Evolutionary conservation across 2,888 invertebrate species (phyloP), one percentile per base, ranked within the genome.

Genomic region (Polymixis lichenea): DNA sequence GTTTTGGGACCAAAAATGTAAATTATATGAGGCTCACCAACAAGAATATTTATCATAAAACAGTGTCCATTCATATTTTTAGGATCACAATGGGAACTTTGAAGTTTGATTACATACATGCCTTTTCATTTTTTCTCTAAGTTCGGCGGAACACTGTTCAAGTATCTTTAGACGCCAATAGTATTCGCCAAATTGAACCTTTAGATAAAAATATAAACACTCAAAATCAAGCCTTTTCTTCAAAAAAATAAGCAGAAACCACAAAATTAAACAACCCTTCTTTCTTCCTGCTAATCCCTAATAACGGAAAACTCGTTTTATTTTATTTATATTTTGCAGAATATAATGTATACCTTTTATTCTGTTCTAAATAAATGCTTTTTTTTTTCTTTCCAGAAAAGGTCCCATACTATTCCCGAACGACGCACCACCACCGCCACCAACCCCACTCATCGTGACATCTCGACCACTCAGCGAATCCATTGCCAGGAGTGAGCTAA

Each of bases 391-490:
- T 91, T 92, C 2, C 92, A 96, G 97, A 78, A 92, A 96, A 90
- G 96, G 97, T 0, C 97, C 97, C 72, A 95, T 96, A 0, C 86
- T 96, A 0, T 96, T 97, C 84, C 97, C 97, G 0, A 96, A 94
- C 84, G 94, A 95, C 74, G 92, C 89, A 0, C 93, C 95, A 0
- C 94, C 95, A 0, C 92, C 96, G 0, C 94, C 96, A 0, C 91
- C 93, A 0, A 91, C 92, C 0, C 96, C 96, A 0, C 91, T 97
- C 5, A 91, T 96, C 19, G 96, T 96, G 2, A 96, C 97, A 0
- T 92, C 96, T 0, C 86, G 96, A 6, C 96, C 96, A 0, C 91
- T 96, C 9, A 66, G 89, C 17, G 96, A 97, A 77, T 94, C 95
- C 62, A 94, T 96, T 43, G 93, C 94, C 6, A 91, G 94, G 58